These are phyloP conservation scores for Spilogale gracilis DNA, from an alignment of 2,113 vertebrate species.

Conservation along the genomic window DNA sequence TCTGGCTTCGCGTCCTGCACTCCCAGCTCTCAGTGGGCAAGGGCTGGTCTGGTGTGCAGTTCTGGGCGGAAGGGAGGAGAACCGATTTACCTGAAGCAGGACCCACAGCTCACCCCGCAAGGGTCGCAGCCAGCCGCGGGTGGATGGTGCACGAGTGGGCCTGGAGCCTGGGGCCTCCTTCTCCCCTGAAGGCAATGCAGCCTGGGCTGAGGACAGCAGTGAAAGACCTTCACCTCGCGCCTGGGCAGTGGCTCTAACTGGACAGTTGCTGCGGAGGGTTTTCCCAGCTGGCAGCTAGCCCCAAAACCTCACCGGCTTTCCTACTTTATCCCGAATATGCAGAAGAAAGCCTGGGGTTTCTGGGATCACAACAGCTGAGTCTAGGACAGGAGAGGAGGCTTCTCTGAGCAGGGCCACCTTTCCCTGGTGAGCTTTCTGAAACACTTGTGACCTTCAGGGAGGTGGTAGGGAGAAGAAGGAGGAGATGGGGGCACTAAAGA, in stretches of 20 bases:
- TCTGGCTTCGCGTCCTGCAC: neutral
- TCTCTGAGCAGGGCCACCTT: neutral
- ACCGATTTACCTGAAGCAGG: fast-evolving
- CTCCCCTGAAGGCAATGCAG: fast-evolving
- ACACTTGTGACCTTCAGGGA: neutral
- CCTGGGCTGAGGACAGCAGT: fast-evolving
- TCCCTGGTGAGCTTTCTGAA: fast-evolving
- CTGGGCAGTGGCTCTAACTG: fast-evolving
- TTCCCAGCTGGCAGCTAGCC: neutral
- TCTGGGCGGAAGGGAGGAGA: fast-evolving
- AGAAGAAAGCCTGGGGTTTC: neutral
- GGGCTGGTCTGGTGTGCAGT: fast-evolving
- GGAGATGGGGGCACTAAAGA: neutral
- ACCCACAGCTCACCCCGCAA: fast-evolving
- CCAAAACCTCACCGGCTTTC: neutral
- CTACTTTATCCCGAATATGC: neutral
- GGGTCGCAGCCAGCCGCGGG: fast-evolving
- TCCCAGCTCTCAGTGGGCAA: fast-evolving
- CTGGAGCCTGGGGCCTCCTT: too few relatives aligned
- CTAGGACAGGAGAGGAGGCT: fast-evolving
- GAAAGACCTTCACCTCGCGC: fast-evolving
- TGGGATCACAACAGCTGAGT: fast-evolving
- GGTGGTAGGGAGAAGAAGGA: neutral
- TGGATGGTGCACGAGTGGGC: fast-evolving
- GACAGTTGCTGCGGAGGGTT: fast-evolving